These are phyloP conservation scores for Apis cerana DNA, from an alignment of 1,140 invertebrate genomes.

Conservation along the genomic window DNA sequence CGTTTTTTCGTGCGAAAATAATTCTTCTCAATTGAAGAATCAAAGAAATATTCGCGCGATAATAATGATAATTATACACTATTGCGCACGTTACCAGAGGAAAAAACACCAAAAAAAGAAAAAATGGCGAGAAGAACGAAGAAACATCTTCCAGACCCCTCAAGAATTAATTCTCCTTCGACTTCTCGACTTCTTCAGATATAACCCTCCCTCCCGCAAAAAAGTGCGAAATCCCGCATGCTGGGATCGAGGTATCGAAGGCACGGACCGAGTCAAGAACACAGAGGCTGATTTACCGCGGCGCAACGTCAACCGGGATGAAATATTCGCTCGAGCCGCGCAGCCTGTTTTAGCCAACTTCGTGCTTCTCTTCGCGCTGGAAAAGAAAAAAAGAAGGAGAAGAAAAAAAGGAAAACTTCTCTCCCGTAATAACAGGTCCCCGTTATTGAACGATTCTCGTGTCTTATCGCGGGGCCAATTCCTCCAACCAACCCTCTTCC, in stretches of 20 bases:
- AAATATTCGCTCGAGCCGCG: conserved; percentile 37
- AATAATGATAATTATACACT: too few relatives aligned
- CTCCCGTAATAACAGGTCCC: conserved; percentile 47
- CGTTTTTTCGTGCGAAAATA: too few relatives aligned
- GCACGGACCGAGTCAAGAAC: conserved; percentile 29
- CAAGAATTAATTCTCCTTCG: background rate
- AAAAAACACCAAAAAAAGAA: too few relatives aligned
- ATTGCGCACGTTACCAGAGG: too few relatives aligned
- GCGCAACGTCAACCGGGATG: conserved; percentile 40
- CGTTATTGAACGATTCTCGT: conserved; percentile 51
- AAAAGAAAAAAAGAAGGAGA: conserved; percentile 18
- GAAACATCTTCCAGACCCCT: too few relatives aligned
- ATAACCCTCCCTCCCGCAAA: background rate
- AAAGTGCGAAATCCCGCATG: conserved; percentile 16
- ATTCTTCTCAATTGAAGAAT: too few relatives aligned
- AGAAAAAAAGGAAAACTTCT: background rate
- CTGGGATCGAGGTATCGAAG: conserved; percentile 34
- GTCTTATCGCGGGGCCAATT: conserved; percentile 43
- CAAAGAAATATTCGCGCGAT: too few relatives aligned
- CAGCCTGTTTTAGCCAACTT: conserved; percentile 48
- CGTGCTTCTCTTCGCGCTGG: conserved; percentile 14
- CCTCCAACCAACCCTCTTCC: background rate
- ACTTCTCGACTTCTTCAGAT: background rate
- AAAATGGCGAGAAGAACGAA: too few relatives aligned
- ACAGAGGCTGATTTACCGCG: conserved; percentile 46